Percentiles rank a stretch among this genome's conserved stretches.
These are phyloP conservation scores for Chrysochloris asiatica DNA, from an alignment of 2,113 vertebrate genomes.

Conservation along the genomic window DNA sequence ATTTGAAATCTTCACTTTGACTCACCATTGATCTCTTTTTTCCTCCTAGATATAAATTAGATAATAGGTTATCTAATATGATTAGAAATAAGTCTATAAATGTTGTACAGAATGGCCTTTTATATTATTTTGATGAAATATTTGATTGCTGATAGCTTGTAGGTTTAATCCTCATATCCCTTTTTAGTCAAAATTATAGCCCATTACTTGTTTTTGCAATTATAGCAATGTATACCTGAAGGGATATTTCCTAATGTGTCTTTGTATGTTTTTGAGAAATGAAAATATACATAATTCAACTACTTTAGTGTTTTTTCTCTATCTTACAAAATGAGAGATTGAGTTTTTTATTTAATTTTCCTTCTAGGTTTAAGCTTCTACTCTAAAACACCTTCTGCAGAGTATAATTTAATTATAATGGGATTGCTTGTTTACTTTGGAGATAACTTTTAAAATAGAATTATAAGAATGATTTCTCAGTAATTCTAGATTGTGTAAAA, in stretches of 20 bases:
- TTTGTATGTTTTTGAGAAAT: slow-evolving; percentile 13
- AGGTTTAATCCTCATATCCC: not conserved
- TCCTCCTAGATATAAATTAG: not conserved
- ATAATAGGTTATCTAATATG: not conserved
- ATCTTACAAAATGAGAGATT: not conserved
- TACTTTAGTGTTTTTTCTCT: slow-evolving; percentile 4
- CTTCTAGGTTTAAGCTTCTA: not conserved
- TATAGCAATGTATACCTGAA: not conserved
- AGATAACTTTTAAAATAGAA: not conserved
- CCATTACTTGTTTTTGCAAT: not conserved
- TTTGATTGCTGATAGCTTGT: not conserved
- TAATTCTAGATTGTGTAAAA: slow-evolving; percentile 36
- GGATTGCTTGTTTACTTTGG: not conserved
- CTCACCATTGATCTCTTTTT: not conserved
- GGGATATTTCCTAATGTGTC: not conserved
- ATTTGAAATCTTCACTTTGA: not conserved
- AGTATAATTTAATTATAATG: not conserved
- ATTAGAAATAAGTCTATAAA: not conserved
- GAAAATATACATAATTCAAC: not conserved
- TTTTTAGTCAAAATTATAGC: not conserved
- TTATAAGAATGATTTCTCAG: not conserved
- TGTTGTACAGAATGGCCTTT: not conserved
- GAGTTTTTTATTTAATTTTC: not conserved
- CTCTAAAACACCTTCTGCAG: not conserved
- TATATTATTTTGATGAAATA: not conserved